Percentiles rank a stretch among this genome's conserved stretches.
These are phyloP conservation scores for Bombylius discolor DNA, from an alignment of 2,888 invertebrate genomes.

Conservation along the genomic window DNA sequence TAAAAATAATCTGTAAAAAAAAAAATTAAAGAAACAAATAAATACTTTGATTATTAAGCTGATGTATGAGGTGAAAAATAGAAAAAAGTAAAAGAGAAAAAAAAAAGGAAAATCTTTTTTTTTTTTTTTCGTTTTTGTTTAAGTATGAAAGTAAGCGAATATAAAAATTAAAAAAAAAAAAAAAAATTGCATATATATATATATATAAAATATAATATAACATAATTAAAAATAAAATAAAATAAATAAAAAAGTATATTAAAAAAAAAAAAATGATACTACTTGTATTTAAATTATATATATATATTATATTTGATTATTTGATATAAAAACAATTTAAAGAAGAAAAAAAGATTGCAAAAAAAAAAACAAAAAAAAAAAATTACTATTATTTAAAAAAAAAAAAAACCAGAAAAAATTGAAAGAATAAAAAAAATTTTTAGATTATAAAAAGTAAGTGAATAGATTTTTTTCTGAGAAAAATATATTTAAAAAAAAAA, in stretches of 20 bases:
- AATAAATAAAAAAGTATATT: not conserved
- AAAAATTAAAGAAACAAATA: not conserved
- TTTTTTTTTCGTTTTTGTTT: no score
- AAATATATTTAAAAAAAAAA: no score
- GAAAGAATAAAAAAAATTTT: no score
- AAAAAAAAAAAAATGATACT: not conserved
- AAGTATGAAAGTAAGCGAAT: not conserved
- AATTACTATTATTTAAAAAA: not conserved
- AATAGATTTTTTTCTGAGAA: no score
- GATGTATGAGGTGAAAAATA: no score
- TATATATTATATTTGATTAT: not conserved
- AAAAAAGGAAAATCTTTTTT: no score
- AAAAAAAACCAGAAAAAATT: not conserved
- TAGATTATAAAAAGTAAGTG: no score
- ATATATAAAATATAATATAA: not conserved
- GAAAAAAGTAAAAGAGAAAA: no score
- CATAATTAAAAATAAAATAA: conserved; percentile 5
- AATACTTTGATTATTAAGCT: not conserved
- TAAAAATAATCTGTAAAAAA: not conserved
- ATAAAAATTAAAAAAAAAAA: not conserved
- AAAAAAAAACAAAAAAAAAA: not conserved
- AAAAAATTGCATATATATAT: conserved; percentile 2
- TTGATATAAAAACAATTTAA: conserved; percentile 6
- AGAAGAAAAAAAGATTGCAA: not conserved
- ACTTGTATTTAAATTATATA: not conserved